Evolutionary conservation across 2,113 vertebrate species (phyloP).

Genomic region (Cathartes aura): DNA sequence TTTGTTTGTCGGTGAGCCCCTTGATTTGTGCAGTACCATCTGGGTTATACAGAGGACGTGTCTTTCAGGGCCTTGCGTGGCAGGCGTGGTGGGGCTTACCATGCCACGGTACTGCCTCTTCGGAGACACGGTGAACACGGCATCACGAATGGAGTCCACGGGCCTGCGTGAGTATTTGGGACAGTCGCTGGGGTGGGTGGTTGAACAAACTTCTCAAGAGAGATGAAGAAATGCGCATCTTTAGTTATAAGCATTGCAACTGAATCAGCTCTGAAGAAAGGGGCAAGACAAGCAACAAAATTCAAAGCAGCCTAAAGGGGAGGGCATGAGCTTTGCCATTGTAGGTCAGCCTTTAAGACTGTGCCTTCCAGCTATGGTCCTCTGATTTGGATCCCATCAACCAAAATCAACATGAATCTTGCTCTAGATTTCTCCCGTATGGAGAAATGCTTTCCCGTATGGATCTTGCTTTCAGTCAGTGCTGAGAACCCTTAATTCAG

Average conservation of each 20-base stretch:
- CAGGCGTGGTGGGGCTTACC: constrained; percentile 88
- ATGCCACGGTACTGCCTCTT: constrained; percentile 97
- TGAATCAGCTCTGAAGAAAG: background rate
- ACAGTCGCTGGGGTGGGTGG: background rate
- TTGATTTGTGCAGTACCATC: background rate
- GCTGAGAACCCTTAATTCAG: background rate
- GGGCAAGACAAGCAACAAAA: background rate
- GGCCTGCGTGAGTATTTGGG: constrained; percentile 83
- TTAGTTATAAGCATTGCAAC: background rate
- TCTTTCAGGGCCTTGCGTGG: constrained; percentile 86
- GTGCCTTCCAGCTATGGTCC: background rate
- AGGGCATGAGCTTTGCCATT: background rate
- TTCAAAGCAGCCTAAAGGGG: background rate
- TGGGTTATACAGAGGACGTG: accelerated
- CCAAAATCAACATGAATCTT: background rate
- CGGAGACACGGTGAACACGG: constrained; percentile 92
- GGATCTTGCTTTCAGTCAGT: background rate
- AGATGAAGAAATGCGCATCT: background rate
- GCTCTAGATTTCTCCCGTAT: background rate
- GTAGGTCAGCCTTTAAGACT: background rate
- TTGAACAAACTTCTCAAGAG: background rate
- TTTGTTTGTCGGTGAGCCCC: background rate
- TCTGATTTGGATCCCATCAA: background rate
- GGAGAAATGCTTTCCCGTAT: too few species aligned
- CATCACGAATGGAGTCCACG: constrained; percentile 92